Evolutionary conservation across 2,888 invertebrate genomes (phyloP), one percentile per base, ranked within the genome.

Genomic region (Drosophila demipolita): DNA sequence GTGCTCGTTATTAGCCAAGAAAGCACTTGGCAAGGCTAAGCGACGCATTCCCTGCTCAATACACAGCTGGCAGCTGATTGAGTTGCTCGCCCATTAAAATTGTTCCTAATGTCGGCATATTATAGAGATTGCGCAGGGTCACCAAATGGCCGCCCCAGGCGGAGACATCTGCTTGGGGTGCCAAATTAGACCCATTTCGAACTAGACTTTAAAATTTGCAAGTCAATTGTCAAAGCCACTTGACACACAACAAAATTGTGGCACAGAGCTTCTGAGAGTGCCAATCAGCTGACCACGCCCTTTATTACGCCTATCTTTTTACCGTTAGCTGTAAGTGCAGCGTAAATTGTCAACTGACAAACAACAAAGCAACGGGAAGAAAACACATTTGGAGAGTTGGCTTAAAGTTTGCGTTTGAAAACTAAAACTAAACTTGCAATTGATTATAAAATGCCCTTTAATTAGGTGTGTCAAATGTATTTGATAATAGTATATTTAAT

Each of bases 371-470:
- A 15, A 45, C 29, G 29, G 29, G 2, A 15, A 40, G 54, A 69
- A 66, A 26, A 73, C 75, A 77, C 75, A 80, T 80, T 80, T 80
- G 64, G 66, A 78, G 77, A 80, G 77, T 65, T 60, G 35, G 40
- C 3, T 45, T 48, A 58, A 67, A 82, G 66, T 74, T 71, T 73
- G 60, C 42, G 23, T 50, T 42, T 23, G 45, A 58, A 64, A 69
- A 58, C 49, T 57, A 52, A 40, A 58, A 8, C 45, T 23, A 23
- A 45, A 35, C 17, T 20, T 20, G n/a, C 49, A 15, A 17, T 8
- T 9, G 2, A 57, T 55, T 29, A 8, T 1, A 0, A 26, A 17
- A 75, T 70, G 62, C 61, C 40, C 66, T 58, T 17, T 17, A 20
- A 15, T 26, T 20, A 9, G 15, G 1, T 53, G 29, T 2, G 29